Base-by-base conservation (phyloP, 1,140 invertebrate genomes). In the Rhagoletis zephyria region DNA sequence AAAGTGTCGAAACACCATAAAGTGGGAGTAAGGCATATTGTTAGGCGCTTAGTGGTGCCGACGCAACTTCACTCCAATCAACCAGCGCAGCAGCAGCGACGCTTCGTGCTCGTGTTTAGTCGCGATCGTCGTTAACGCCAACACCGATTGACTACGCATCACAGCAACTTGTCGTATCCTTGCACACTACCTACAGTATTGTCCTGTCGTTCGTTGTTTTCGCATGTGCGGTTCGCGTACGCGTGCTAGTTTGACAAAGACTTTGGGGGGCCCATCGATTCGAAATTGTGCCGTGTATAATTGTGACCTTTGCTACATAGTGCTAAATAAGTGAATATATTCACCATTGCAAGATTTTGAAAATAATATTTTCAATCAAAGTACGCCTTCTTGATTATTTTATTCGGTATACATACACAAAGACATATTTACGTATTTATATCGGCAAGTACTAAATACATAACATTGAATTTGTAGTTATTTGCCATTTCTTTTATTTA, bases 141-240 rank as follows among this genome's bases (percentile, higher is more conserved):
- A 10, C n/a, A n/a, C 19, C 74, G 19, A 16, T 48, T 16, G 40
- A n/a, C 42, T 74, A 48, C 70, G 42, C 30, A 74, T 3, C 45
- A 16, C 74, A 14, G 16, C 30, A n/a, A 56, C 14, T 56, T 42
- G 74, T 51, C 74, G 48, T 56, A 56, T 81, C 74, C 74, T 56
- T 81, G 48, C n/a, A 30, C 48, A 81, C 74, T 59, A 48, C 74
- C 48, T 56, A 56, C 48, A 81, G 74, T 81, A 9, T 81, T 81
- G 74, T 81, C n/a, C 48, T 81, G 48, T 30, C 48, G 48, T 81
- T 56, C 30, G 74, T 81, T 81, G 12, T 4, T 19, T 16, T 56
- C 16, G 74, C 48, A 81, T 19, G 74, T 81, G 74, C 74, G 48
- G 64, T 67, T 14, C 64, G n/a, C 64, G 74, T 56, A 7, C 74